Base-by-base conservation (phyloP, 1,140 invertebrate species). In the Aricia agestis region DNA sequence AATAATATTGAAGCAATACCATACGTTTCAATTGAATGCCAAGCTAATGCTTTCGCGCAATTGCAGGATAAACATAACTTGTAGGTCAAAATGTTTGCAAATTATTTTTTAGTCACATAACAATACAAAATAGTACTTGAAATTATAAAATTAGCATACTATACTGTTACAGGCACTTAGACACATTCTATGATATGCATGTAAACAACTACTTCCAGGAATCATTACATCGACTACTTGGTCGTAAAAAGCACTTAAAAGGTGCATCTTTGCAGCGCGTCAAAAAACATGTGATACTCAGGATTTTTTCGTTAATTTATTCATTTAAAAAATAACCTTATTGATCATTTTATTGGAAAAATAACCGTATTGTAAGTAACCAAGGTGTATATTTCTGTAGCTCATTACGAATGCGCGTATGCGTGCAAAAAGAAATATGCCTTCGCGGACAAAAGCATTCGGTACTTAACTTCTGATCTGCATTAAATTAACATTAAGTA, bases 261-360 rank as follows among this genome's bases (percentile, higher is more conserved):
- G 41, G 68, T 65, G 59, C 61, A 63, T 42, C 58, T 59, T 18
- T 42, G 36, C 13, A 69, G 19, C 41, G 1, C 19, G 18, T 58
- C 19, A 9, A 69, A 69, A 69, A 61, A 11, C 18, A 61, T 58
- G 32, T 7, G 32, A 13, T 41, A 36, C 36, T 61, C 58, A 63
- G 42, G 68, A 70, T 70, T 70, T 61, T 70, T 70, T 61, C 58
- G 2, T 70, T 69, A 69, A 69, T 69, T 19, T 70, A 70, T 69
- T 63, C 68, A 69, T 63, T 42, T 63, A 69, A 69, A 69, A 63
- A 25, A 59, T 9, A 6, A 25, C 32, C 59, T 63, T 10, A 31
- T 3, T 36, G 3, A 31, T 36, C 11, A 0, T 4, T 7, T 18
- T 41, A n/a, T 58, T 45, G 61, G 6, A 63, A 65, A 36, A 19